Evolutionary conservation across 2,113 vertebrate species (phyloP).

Genomic region (Gymnocephalus cernua): DNA sequence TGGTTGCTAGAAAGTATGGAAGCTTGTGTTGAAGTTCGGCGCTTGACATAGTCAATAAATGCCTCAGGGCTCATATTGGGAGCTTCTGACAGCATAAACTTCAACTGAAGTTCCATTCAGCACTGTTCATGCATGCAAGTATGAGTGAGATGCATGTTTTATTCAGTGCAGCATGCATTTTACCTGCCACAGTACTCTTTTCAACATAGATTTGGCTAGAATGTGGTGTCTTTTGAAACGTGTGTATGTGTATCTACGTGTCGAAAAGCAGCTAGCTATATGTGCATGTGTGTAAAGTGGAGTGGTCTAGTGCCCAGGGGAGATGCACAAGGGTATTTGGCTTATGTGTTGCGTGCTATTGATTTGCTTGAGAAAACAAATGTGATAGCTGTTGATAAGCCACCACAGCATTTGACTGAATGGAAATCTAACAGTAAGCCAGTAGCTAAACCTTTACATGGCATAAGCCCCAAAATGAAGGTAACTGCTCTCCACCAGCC

Average conservation of each 20-base stretch:
- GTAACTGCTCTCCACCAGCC: conserved; percentile 64
- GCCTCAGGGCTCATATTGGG: conserved; percentile 26
- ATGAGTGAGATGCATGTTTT: conserved; percentile 12
- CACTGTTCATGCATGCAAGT: conserved; percentile 24
- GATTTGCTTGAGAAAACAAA: conserved; percentile 67
- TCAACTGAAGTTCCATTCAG: conserved; percentile 13
- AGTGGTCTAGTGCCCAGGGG: conserved; percentile 41
- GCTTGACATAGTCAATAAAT: conserved; percentile 22
- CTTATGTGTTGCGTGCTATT: conserved; percentile 61
- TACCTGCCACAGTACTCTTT: conserved; percentile 15
- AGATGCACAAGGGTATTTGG: conserved; percentile 43
- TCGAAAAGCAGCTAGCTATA: background rate
- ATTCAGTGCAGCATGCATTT: background rate
- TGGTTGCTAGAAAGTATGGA: conserved; percentile 5
- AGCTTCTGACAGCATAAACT: conserved; percentile 6
- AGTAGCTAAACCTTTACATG: conserved; percentile 13
- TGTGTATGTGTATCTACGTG: background rate
- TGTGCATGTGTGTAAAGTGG: conserved; percentile 19
- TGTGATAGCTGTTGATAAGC: conserved; percentile 53
- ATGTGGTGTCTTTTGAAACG: conserved; percentile 8
- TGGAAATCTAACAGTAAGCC: conserved; percentile 15
- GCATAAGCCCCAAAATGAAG: conserved; percentile 42
- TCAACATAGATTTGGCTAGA: conserved; percentile 1
- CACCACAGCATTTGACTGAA: conserved; percentile 26
- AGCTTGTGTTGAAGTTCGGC: conserved; percentile 1